Base-by-base conservation (phyloP, 2,113 vertebrate genomes). In the Genyomyrus donnyi region DNA sequence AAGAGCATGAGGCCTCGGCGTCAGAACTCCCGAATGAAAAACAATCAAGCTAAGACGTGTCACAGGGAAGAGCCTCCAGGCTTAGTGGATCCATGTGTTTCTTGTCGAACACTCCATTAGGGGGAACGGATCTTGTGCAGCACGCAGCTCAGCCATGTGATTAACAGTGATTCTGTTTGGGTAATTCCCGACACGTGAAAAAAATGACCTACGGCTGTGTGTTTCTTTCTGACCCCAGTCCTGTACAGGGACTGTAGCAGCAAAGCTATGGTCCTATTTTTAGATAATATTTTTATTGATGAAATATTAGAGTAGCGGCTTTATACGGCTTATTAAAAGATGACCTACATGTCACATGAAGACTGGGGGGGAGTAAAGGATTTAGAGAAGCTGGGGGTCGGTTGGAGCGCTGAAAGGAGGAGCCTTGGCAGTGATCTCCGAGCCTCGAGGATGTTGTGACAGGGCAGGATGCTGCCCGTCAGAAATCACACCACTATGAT, bases 401-500 rank as follows among this genome's bases (percentile, higher is more conserved):
- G n/a, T 39, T 35, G 13, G 70, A n/a, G 15, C 15, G 2, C 45
- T n/a, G 45, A 9, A 80, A 50, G 87, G 15, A 62, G 39, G 53
- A 88, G 87, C 53, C 52, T 88, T 31, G 42, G 39, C 42, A 35
- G 58, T 66, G 39, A 31, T 58, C 53, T n/a, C 88, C 15, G 5
- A 35, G 45, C 46, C 66, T 39, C 3, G 17, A 89, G 88, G 66
- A 49, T 46, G 70, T 35, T 42, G 50, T 21, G 35, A 8, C 27
- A 53, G 70, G 49, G 50, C 88, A 39, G 31, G 85, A 80, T 46
- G 46, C 48, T 15, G 19, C 48, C 88, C n/a, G 70, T 42, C 31
- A 89, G 9, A 89, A 84, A 89, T 89, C 62, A 46, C 62, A 48
- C 88, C 27, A 77, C 49, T 52, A 70, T 80, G 48, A 85, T 49